These are phyloP conservation scores for Habroteleia sp. DNA, from an alignment of 2,888 invertebrate genomes.

Conservation along the genomic window DNA sequence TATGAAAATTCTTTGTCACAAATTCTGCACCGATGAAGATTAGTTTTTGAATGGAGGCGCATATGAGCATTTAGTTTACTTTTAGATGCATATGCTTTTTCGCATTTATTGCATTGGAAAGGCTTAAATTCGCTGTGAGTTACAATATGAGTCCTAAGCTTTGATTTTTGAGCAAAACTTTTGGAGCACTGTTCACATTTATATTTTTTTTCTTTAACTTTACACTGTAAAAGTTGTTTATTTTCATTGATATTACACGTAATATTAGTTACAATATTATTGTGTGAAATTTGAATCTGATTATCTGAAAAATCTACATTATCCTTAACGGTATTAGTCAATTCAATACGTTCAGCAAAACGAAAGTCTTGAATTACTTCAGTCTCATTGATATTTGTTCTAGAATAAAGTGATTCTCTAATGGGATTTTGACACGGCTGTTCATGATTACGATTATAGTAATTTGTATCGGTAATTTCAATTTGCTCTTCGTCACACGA, in stretches of 20 bases:
- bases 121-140: slow-evolving; percentile 74
- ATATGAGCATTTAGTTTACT: slow-evolving; percentile 78
- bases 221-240: slow-evolving; percentile 4
- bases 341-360: slow-evolving; percentile 68
- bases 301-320: slow-evolving; percentile 43
- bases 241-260: slow-evolving; percentile 35
- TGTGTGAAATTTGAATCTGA: slow-evolving; percentile 48
- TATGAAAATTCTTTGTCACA: slow-evolving; percentile 80
- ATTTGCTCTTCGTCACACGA: slow-evolving; percentile 73
- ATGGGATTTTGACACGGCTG: slow-evolving; percentile 67
- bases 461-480: slow-evolving; percentile 73
- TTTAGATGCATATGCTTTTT: slow-evolving; percentile 76
- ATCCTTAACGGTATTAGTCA: no score
- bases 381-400: slow-evolving; percentile 53
- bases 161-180: slow-evolving; percentile 75
- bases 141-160: slow-evolving; percentile 72
- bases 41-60: slow-evolving; percentile 75
- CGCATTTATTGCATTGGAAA: slow-evolving; percentile 74
- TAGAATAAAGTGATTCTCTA: slow-evolving; percentile 69
- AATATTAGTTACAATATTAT: slow-evolving; percentile 59
- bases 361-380: slow-evolving; percentile 67
- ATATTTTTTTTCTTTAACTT: slow-evolving; percentile 58
- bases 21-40: slow-evolving; percentile 76
- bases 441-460: slow-evolving; percentile 67
- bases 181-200: slow-evolving; percentile 73